These are phyloP conservation scores for Psephotus haematonotus DNA, from an alignment of 2,113 vertebrate species.

Conservation along the genomic window DNA sequence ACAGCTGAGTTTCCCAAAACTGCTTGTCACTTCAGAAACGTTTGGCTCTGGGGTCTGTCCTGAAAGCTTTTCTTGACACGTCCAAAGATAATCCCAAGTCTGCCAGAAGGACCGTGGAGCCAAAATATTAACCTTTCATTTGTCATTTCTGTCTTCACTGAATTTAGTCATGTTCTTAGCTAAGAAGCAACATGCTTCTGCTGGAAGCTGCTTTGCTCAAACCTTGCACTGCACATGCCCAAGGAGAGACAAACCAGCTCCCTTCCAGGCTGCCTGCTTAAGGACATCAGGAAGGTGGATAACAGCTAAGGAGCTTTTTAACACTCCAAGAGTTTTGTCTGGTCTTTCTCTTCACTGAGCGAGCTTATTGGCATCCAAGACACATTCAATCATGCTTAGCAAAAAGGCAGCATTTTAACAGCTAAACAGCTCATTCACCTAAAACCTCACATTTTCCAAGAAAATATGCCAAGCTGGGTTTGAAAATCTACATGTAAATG, in stretches of 20 bases:
- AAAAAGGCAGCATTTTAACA: slow-evolving; percentile 1
- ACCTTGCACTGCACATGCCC: background rate
- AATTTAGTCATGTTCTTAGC: background rate
- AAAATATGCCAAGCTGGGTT: background rate
- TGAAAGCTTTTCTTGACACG: background rate
- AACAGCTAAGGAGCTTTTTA: slow-evolving; percentile 7
- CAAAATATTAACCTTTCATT: slow-evolving; percentile 25
- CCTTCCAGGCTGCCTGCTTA: background rate
- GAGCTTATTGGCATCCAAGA: background rate
- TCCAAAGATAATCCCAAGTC: slow-evolving; percentile 29
- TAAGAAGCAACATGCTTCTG: background rate
- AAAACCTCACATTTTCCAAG: slow-evolving; percentile 41
- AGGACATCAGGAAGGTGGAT: background rate
- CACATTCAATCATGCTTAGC: background rate
- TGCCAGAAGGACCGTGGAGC: slow-evolving; percentile 9
- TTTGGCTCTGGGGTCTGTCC: background rate
- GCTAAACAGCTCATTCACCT: background rate
- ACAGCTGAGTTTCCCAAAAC: background rate
- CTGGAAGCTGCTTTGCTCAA: background rate
- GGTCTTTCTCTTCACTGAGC: background rate
- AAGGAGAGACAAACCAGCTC: background rate
- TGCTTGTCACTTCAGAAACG: background rate
- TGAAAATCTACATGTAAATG: background rate
- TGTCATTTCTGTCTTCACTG: background rate
- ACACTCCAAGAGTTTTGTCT: background rate